Evolutionary conservation across 2,888 invertebrate species (phyloP), one percentile per base, ranked within the genome.

Genomic region (Eupithecia dodoneata): DNA sequence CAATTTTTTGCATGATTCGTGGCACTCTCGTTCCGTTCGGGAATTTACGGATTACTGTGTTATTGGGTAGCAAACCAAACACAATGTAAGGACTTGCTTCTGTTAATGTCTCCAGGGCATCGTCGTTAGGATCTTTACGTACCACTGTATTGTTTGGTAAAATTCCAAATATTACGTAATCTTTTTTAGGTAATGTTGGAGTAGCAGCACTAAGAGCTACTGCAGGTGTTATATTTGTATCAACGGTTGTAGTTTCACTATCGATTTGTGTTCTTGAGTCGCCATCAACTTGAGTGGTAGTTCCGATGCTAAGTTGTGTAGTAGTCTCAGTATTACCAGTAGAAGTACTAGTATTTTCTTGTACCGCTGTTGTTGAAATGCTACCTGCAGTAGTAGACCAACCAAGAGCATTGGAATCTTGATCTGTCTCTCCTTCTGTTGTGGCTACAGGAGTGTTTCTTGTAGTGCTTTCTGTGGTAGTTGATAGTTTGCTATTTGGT

Each of bases 11-110:
- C 90, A 93, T 93, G 88, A 94, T 90, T 88, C 97, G 97, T 92
- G 97, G 97, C 91, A 97, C 96, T 92, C 97, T 94, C 89, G 97
- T 97, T 91, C 97, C 97, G 87, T 97, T 97, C 82, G 97, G 97
- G 90, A 97, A 97, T 94, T 97, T 97, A 93, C 97, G 96, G 89
- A 97, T 96, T 90, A 97, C 95, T 90, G 97, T 97, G 93, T 97
- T 97, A 95, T 97, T 97, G 83, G 97, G 97, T 90, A 96, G 96
- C 87, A 97, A 96, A 89, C 97, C 97, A 87, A 97, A 97, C 89
- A 97, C 96, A 85, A 97, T 96, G 91, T 96, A 97, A 82, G 97
- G 97, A 88, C 96, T 96, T 86, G 96, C 95, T 88, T 97, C 96
- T 93, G 96, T 96, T 91, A 96, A 95, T 87, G 96, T 94, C 89